Base-by-base conservation (phyloP, 2,888 invertebrate genomes). In the Monopis laevigella region DNA sequence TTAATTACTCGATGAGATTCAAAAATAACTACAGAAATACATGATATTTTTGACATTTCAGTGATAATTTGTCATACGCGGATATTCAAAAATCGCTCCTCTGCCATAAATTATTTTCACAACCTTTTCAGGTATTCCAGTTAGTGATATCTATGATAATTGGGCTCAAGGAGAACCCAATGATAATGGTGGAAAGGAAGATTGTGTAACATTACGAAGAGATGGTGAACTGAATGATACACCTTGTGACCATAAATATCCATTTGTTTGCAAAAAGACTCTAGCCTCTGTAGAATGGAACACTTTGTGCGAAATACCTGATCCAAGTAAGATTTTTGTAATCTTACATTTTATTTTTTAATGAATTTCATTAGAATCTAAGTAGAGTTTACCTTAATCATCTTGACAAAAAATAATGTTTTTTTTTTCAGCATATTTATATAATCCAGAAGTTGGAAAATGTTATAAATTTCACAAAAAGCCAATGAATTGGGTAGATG, bases 251-350 rank as follows among this genome's bases (percentile, higher is more conserved):
- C 48, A 46, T 2, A 56, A 49, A 11, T 53, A 49, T 34, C 62
- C 70, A 0, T 78, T 66, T 43, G 58, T 73, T 3, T 78, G 77
- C 53, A 73, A 69, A 49, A 77, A 71, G 45, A 53, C 54, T 0
- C 51, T 65, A 0, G 44, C 43, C 1, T 48, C 55, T 0, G 40
- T 75, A 6, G 53, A 66, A 7, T 75, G 74, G 75, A 72, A 73
- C 30, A 38, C 43, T 0, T 34, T 48, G 0, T 75, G 75, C 46
- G 54, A 66, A 38, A 54, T 66, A 39, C 65, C 72, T 0, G 54
- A 67, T 51, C 42, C 42, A 40, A 60, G 75, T 73, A 45, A 46
- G 44, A n/a, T 24, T 7, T 24, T 24, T 24, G 8, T 24, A 24
- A 6, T 24, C 5, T 24, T 24, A 24, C 5, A 6, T 24, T 7